phyloP scores from a whole-genome alignment of 37 sponge, comb jelly and placozoan genomes.

The Tethya wilhelma region DNA sequence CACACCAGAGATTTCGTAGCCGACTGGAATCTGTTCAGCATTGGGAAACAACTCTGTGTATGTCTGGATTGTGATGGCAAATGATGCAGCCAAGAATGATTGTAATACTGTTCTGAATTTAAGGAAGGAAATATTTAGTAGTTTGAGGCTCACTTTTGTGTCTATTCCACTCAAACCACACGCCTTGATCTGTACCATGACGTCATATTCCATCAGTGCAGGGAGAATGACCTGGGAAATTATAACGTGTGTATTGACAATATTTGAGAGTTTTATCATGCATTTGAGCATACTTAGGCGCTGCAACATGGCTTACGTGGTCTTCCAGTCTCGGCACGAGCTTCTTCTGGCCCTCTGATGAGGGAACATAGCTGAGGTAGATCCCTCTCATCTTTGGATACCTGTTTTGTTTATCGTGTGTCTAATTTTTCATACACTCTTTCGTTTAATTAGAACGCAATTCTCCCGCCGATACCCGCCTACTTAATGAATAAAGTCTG shows the following conservation, averaged over 20 bases:
- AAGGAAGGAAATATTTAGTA: not conserved
- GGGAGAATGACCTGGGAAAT: constrained; percentile 65
- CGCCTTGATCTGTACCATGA: constrained; percentile 71
- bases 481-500: too few species aligned
- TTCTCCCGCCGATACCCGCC: too few species aligned
- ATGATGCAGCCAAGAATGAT: not conserved
- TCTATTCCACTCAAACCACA: constrained; percentile 67
- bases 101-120: not conserved
- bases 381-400: constrained; percentile 54
- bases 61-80: too few species aligned
- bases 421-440: too few species aligned
- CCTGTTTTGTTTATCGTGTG: too few species aligned
- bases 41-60: constrained; percentile 16
- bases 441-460: too few species aligned
- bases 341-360: constrained; percentile 54
- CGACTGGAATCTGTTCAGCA: constrained; percentile 70
- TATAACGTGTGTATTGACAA: not conserved
- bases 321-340: constrained; percentile 59
- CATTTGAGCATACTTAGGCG: not conserved
- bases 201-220: constrained; percentile 48
- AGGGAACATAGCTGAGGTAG: constrained; percentile 40
- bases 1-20: constrained; percentile 75
- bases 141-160: constrained; percentile 31
- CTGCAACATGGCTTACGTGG: constrained; percentile 40
- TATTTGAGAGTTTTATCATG: not conserved